Base-by-base conservation (phyloP, 1,140 invertebrate species). In the Lepidurus arcticus region DNA sequence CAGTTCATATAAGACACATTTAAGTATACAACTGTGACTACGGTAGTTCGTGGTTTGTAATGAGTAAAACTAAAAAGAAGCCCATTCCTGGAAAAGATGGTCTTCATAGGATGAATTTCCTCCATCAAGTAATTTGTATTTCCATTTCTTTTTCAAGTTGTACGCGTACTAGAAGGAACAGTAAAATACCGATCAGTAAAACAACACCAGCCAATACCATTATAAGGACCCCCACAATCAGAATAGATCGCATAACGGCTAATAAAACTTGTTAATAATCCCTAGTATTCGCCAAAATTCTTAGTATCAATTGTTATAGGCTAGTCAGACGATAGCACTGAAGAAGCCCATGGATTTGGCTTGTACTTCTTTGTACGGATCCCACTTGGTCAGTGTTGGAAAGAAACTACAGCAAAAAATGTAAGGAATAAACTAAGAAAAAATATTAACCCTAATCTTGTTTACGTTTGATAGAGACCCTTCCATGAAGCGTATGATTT, bases 371-470 rank as follows among this genome's bases (percentile, higher is more conserved):
- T 45, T 76, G 16, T 76, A 76, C 75, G 75, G 75, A 24, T 34
- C 75, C 16, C 75, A 76, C 42, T 45, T 76, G 16, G 24, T 47
- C 16, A 76, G 75, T 21, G 21, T 76, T 10, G 75, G 75, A n/a
- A 76, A 44, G 47, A 76, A 76, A n/a, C 42, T 76, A 10, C 75
- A 76, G 34, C 47, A 45, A 43, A 76, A 76, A 75, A 75, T 75
- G 75, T 76, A 45, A 42, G 75, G 11, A 42, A 42, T 16, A 43
- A 9, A 76, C 34, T 24, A 24, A 42, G 16, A 42, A 76, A 76
- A 53, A 3, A 10, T 21, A 65, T 76, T 42, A 10, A 1, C 24
- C 16, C 42, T 13, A 75, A 75, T n/a, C 26, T n/a, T 75, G 13
- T 76, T 47, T 42, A 13, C 24, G 13, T 76, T 10, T 44, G 10